A percentile compares a stretch with the other conserved stretches of the same genome.
phyloP scores from a whole-genome alignment of 2,113 vertebrate genomes.

The Silurus glanis region DNA sequence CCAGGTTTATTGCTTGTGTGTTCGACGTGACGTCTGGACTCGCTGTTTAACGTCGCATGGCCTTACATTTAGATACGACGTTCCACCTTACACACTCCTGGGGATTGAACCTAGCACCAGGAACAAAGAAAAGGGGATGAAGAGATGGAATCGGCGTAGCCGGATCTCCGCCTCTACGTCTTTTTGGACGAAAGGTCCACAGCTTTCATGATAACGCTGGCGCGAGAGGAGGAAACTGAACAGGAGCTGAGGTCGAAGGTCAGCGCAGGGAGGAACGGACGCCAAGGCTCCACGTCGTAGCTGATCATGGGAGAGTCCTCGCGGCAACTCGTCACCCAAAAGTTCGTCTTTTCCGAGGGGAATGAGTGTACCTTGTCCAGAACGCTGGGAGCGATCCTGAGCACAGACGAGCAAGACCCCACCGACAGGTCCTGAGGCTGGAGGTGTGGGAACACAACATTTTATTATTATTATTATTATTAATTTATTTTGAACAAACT shows the following conservation, averaged over 20 bases:
- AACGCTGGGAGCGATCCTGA: constrained; percentile 22
- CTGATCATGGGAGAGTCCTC: constrained; percentile 49
- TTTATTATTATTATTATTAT: too few relatives aligned
- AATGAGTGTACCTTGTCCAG: background rate
- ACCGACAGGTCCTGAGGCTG: constrained; percentile 47
- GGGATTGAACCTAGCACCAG: background rate
- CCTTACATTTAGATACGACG: constrained; percentile 23
- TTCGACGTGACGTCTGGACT: background rate
- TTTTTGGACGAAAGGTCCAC: constrained; percentile 48
- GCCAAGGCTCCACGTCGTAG: constrained; percentile 47
- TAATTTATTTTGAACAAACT: background rate
- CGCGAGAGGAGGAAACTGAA: constrained; percentile 3
- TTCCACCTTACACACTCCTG: background rate
- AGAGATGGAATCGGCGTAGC: background rate
- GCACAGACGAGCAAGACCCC: constrained; percentile 15
- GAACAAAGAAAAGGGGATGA: background rate
- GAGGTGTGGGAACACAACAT: background rate
- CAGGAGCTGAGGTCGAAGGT: constrained; percentile 8
- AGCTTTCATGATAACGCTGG: constrained; percentile 33
- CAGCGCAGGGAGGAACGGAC: constrained; percentile 22
- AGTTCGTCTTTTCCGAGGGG: constrained; percentile 40
- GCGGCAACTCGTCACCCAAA: constrained; percentile 44
- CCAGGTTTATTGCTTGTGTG: background rate
- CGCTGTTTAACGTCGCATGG: constrained; percentile 26
- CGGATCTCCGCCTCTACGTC: background rate